Conservation (phyloP, 2,888 invertebrate genomes). For the Sturmia bella region DNA sequence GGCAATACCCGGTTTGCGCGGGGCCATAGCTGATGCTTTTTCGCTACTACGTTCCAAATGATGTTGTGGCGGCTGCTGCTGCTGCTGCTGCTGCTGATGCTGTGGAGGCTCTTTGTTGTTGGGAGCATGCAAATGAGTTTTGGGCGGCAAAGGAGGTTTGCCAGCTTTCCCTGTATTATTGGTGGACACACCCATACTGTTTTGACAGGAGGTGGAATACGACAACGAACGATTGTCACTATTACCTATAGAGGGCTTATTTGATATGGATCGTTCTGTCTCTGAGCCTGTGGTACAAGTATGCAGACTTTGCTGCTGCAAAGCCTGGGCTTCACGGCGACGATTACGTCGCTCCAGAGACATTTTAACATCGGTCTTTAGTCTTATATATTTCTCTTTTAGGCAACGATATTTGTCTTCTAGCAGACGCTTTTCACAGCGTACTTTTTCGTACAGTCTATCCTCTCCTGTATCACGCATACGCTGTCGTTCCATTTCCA, state of each 20-base stretch:
- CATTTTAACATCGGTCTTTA: slow-evolving; percentile 90
- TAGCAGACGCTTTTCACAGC: slow-evolving; percentile 87
- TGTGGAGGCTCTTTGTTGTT: slow-evolving; percentile 61
- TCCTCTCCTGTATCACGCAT: slow-evolving; percentile 82
- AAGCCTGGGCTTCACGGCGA: slow-evolving; percentile 84
- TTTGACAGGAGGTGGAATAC: slow-evolving; percentile 74
- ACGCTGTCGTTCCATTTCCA: slow-evolving; percentile 82
- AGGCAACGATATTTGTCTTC: slow-evolving; percentile 90
- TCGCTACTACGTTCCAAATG: slow-evolving; percentile 73
- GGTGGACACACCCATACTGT: slow-evolving; percentile 70
- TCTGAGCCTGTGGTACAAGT: slow-evolving; percentile 89
- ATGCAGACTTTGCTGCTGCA: slow-evolving; percentile 79
- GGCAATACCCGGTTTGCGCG: slow-evolving; percentile 77
- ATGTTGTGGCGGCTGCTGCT: slow-evolving; percentile 45
- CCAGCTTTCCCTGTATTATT: slow-evolving; percentile 66
- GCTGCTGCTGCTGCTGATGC: slow-evolving; percentile 42
- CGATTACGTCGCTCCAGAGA: slow-evolving; percentile 89
- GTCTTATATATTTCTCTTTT: slow-evolving; percentile 90
- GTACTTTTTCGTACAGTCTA: slow-evolving; percentile 85
- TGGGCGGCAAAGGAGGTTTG: slow-evolving; percentile 79
- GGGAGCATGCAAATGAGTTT: slow-evolving; percentile 74
- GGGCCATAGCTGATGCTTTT: slow-evolving; percentile 52
- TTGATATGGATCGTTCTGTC: slow-evolving; percentile 90
- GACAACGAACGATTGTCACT: slow-evolving; percentile 79
- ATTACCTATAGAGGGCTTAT: slow-evolving; percentile 84